These are phyloP conservation scores for Palloptera scutellata DNA, from an alignment of 2,888 invertebrate genomes.

Conservation along the genomic window DNA sequence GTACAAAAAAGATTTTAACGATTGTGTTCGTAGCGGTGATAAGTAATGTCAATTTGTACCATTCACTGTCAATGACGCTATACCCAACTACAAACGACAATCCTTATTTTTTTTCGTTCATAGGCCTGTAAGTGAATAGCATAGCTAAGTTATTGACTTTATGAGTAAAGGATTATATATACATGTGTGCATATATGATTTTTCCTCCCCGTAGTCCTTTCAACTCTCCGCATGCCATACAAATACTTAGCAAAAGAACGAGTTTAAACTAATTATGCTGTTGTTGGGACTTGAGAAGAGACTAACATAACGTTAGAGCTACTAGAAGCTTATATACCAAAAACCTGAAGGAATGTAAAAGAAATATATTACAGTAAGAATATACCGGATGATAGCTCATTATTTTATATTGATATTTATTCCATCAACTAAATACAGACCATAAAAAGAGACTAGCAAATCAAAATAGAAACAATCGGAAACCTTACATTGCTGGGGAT, in stretches of 20 bases:
- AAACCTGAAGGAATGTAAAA: constrained; percentile 80
- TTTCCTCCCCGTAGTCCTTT: constrained; percentile 26
- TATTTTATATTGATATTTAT: too few relatives aligned
- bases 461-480: constrained; percentile 77
- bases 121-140: constrained; percentile 73
- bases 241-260: constrained; percentile 82
- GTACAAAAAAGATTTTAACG: constrained; percentile 75
- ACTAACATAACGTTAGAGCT: constrained; percentile 84
- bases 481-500: constrained; percentile 67
- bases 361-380: constrained; percentile 76
- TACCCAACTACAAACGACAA: constrained; percentile 83
- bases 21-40: constrained; percentile 82
- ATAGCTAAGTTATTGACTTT: not conserved
- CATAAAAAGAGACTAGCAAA: not conserved
- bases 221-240: constrained; percentile 69
- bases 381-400: too few relatives aligned
- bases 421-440: too few relatives aligned
- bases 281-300: constrained; percentile 88
- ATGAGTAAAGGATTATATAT: not conserved
- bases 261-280: constrained; percentile 85
- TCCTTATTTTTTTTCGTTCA: constrained; percentile 90
- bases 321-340: constrained; percentile 81
- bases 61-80: constrained; percentile 79
- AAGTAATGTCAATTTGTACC: constrained; percentile 81
- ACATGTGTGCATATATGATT: not conserved